phyloP scores from a whole-genome alignment of 1,140 invertebrate species.

The Diachasmimorpha longicaudata region DNA sequence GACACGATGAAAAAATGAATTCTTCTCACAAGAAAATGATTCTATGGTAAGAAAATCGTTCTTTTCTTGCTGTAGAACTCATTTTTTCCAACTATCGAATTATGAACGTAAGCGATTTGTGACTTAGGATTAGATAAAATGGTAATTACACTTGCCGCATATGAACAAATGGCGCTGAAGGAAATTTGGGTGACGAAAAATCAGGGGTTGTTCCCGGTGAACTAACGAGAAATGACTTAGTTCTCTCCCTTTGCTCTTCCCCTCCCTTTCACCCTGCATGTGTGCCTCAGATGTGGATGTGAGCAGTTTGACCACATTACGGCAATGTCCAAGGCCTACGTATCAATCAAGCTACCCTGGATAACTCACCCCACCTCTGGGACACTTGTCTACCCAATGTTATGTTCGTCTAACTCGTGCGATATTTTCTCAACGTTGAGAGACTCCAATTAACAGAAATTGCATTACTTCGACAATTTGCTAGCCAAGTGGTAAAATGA shows the following conservation, averaged over 20 bases:
- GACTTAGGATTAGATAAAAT: too few relatives aligned
- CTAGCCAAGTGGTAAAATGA: too few relatives aligned
- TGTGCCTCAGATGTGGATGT: neutral
- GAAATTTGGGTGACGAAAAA: constrained; percentile 28
- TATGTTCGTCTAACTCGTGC: neutral
- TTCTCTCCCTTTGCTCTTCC: neutral
- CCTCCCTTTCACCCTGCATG: neutral
- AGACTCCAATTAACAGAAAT: neutral
- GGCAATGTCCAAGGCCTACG: neutral
- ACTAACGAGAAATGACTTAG: constrained; percentile 33
- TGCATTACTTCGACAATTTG: neutral
- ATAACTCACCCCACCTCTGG: neutral
- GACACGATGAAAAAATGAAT: too few relatives aligned
- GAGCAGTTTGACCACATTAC: neutral
- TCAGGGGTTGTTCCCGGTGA: constrained; percentile 35
- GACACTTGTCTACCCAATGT: neutral
- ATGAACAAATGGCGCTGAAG: neutral
- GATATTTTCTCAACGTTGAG: neutral
- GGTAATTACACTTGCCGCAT: too few relatives aligned
- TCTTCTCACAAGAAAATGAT: too few relatives aligned
- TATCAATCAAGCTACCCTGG: constrained; percentile 19
- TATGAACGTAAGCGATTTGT: too few relatives aligned
- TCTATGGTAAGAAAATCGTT: too few relatives aligned
- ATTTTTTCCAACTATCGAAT: too few relatives aligned
- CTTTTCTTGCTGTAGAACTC: too few relatives aligned